Percentiles rank a stretch among this genome's conserved stretches.
Conservation (phyloP, 2,113 vertebrate genomes). For the Rhea americana region DNA sequence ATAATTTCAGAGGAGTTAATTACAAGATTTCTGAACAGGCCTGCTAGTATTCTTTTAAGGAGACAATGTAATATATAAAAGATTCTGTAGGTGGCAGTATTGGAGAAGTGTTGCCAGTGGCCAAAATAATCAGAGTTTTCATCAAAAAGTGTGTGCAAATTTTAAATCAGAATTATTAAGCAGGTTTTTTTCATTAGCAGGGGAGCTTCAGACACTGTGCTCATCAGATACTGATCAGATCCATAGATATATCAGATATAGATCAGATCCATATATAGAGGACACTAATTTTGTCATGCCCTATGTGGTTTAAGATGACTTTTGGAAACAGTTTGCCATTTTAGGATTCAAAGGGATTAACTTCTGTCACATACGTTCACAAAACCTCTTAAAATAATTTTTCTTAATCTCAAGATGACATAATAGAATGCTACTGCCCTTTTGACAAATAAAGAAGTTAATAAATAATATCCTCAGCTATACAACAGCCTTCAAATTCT, state of each 20-base stretch:
- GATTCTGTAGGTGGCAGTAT: slow-evolving; percentile 38
- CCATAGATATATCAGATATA: background rate
- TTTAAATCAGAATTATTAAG: background rate
- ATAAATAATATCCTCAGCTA: background rate
- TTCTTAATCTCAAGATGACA: background rate
- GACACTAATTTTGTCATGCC: background rate
- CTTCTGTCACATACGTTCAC: background rate
- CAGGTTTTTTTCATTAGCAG: background rate
- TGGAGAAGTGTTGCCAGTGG: slow-evolving; percentile 13
- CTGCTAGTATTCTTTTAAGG: background rate
- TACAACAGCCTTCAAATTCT: background rate
- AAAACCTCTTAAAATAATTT: background rate
- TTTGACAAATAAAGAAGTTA: background rate
- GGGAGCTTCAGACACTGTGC: background rate
- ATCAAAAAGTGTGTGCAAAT: background rate
- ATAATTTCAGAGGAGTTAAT: background rate
- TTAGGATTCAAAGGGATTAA: background rate
- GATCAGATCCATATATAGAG: background rate
- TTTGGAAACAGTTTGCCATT: background rate
- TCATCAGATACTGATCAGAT: background rate
- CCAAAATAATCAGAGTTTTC: background rate
- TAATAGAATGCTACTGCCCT: background rate
- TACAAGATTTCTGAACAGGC: background rate
- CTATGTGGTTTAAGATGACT: background rate
- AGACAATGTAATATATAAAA: background rate